Base-by-base conservation (phyloP, 1,140 invertebrate genomes). In the Caenorhabditis latens region DNA sequence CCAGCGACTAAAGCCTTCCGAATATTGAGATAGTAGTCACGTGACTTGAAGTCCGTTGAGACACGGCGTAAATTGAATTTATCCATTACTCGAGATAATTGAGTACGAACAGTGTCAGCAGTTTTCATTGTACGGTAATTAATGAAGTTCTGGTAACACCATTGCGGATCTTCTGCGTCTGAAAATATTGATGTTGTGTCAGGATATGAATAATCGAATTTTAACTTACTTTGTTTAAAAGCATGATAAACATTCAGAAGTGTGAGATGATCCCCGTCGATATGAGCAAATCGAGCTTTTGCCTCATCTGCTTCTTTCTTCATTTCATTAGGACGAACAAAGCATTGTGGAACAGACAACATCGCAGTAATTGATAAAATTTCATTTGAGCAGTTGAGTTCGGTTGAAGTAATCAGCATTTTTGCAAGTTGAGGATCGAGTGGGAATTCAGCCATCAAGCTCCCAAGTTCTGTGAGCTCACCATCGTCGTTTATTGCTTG, bases 311-410 rank as follows among this genome's bases (percentile, higher is more conserved):
- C 97, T 71, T 97, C 96, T 93, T 99, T 99, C 94, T 98, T 97
- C n/a, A 96, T 96, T 93, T 99, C 98, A 93, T 98, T 98, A 50
- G 98, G 98, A 92, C 98, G 95, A 86, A 99, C 96, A 95, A 99
- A 99, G 94, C 97, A 99, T 95, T 99, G 98, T 92, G 98, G 97
- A 93, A 99, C 98, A 97, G 97, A 99, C 90, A 99, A 94, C 98
- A 99, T 99, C 84, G 98, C 97, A 21, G 97, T 98, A 91, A 99
- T 98, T 90, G 97, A 99, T 32, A 99, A 95, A 90, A 99, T 98
- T 94, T 99, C 98, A 94, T 99, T 99, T 89, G 98, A 99, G 93
- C 98, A 99, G 93, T 97, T 98, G 93, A 97, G 96, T 93, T 99
- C 97, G 90, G 95, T 95, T 86, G 94, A 94, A 53, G 97, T 96